Conservation (phyloP, 1,140 invertebrate species). For the Probaryconus sp. region DNA sequence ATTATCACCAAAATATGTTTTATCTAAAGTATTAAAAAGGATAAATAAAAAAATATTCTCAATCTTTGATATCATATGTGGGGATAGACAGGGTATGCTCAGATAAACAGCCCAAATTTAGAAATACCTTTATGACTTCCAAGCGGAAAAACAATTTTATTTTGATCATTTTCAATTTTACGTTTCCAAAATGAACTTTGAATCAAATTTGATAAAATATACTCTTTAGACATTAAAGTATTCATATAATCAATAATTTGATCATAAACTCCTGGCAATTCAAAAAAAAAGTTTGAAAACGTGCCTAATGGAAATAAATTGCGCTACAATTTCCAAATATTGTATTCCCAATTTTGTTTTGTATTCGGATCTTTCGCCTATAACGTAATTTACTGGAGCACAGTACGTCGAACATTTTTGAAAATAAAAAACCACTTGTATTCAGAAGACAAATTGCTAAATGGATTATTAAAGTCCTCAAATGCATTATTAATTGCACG, state of each 20-base stretch:
- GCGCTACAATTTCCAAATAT: conserved; percentile 4
- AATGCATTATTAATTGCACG: conserved; percentile 3
- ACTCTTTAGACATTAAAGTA: conserved; percentile 28
- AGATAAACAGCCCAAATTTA: conserved; percentile 56
- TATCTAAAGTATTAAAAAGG: conserved; percentile 7
- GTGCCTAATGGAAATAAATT: conserved; percentile 25
- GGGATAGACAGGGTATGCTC: neutral
- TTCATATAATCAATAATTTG: conserved; percentile 14
- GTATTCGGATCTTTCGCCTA: conserved; percentile 30
- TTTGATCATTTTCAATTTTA: conserved; percentile 10
- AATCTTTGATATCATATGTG: neutral
- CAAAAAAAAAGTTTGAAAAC: conserved; percentile 44
- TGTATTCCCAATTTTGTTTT: conserved; percentile 2
- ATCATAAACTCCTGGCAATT: conserved; percentile 33
- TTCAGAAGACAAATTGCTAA: conserved; percentile 9
- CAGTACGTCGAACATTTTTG: conserved; percentile 1
- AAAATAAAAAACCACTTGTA: conserved; percentile 13
- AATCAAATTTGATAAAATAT: conserved; percentile 55
- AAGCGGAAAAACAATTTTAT: conserved; percentile 55
- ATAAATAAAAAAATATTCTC: conserved; percentile 7
- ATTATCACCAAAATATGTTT: conserved; percentile 8
- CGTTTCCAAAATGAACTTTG: conserved; percentile 62
- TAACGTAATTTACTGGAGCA: conserved; percentile 11
- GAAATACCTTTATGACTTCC: conserved; percentile 57
- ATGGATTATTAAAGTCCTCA: conserved; percentile 5